Percentiles rank a stretch among this genome's conserved stretches.
Conservation (phyloP, 2,888 invertebrate genomes). For the Catocala fraxini region DNA sequence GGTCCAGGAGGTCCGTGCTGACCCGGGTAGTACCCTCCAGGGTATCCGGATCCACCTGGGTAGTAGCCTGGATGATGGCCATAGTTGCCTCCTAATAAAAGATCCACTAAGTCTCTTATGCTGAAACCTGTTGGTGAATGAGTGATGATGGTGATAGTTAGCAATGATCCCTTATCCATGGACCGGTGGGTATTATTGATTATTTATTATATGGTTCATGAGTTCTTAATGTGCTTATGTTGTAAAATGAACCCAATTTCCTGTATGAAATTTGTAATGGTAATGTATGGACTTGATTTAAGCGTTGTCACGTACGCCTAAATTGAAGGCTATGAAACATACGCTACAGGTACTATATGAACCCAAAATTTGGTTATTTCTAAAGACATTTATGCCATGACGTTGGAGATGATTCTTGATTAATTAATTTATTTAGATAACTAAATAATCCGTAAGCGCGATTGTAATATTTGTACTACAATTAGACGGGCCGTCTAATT, state of each 20-base stretch:
- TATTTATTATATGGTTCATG: background rate
- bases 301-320: background rate
- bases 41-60: constrained; percentile 35
- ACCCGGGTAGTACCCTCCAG: constrained; percentile 52
- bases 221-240: background rate
- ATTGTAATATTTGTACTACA: too few relatives aligned
- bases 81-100: constrained; percentile 79
- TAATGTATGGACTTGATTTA: background rate
- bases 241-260: constrained; percentile 3
- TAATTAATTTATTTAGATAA: too few relatives aligned
- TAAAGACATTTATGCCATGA: too few relatives aligned
- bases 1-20: constrained; percentile 64
- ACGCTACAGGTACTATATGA: too few relatives aligned
- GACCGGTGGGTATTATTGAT: constrained; percentile 11
- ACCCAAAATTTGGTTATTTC: too few relatives aligned
- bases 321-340: too few relatives aligned
- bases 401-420: too few relatives aligned
- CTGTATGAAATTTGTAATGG: background rate
- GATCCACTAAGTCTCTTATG: constrained; percentile 82
- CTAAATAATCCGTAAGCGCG: too few relatives aligned
- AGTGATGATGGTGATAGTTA: constrained; percentile 61
- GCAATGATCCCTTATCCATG: constrained; percentile 20
- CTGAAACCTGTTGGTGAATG: constrained; percentile 79
- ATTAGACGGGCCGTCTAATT: too few relatives aligned
- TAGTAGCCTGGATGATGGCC: constrained; percentile 60